Percentiles rank a stretch among this genome's conserved stretches.
These are phyloP conservation scores for Erethizon dorsatum DNA, from an alignment of 2,797 vertebrate species.

Conservation along the genomic window DNA sequence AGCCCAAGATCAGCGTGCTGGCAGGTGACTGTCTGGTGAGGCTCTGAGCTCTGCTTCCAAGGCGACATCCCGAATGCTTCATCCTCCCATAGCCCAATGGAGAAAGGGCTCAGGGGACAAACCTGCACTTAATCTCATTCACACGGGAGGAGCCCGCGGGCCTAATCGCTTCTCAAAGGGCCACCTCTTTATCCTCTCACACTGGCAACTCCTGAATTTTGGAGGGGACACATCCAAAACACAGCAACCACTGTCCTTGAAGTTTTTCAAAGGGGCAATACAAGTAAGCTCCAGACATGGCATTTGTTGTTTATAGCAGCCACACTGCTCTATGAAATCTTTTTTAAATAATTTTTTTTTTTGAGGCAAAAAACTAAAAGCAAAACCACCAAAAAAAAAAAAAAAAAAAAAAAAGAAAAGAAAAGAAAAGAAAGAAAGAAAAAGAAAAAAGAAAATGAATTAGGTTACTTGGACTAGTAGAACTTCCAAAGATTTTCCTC, in stretches of 20 bases:
- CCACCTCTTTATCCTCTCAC: background rate
- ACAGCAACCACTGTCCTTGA: background rate
- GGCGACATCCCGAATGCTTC: too few species aligned
- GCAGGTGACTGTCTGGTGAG: background rate
- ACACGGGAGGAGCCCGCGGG: too few species aligned
- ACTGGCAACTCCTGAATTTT: background rate
- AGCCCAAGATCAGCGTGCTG: background rate
- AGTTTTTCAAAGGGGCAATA: background rate
- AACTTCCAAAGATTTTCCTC: background rate
- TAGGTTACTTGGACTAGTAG: background rate
- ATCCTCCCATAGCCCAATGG: background rate
- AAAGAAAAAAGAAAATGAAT: background rate
- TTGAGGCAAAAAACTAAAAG: background rate
- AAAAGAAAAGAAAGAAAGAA: too few species aligned
- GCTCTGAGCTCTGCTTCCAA: background rate
- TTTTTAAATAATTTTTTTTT: background rate
- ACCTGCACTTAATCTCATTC: background rate
- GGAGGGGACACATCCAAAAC: background rate
- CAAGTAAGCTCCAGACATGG: background rate
- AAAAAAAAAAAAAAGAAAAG: background rate
- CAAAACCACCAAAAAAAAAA: background rate
- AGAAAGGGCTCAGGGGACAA: background rate
- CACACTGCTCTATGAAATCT: background rate
- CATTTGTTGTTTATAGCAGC: background rate
- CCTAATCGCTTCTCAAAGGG: background rate